phyloP scores from a whole-genome alignment of 1,140 invertebrate genomes.

The Batillaria attramentaria region DNA sequence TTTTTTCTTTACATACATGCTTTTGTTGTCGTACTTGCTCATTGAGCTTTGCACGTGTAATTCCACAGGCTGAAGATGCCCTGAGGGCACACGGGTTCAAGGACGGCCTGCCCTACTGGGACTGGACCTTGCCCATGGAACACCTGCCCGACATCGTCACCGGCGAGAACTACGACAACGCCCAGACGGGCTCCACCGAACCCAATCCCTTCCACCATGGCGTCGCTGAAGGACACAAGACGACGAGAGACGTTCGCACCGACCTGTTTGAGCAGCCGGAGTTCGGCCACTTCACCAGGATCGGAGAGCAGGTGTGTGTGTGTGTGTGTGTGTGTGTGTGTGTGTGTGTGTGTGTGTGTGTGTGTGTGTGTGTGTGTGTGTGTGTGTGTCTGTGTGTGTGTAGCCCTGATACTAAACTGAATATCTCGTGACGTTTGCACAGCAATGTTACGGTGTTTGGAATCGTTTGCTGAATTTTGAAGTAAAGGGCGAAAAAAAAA shows the following conservation, averaged over 20 bases:
- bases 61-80: conserved; percentile 14
- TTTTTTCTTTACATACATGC: no score
- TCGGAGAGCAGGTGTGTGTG: conserved; percentile 34
- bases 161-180: conserved; percentile 27
- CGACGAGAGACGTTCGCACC: conserved; percentile 4
- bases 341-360: not conserved
- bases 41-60: no score
- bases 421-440: no score
- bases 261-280: conserved; percentile 33
- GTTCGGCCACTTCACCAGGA: conserved; percentile 30
- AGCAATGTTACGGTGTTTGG: no score
- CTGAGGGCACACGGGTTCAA: conserved; percentile 12
- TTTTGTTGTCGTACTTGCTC: no score
- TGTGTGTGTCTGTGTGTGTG: not conserved
- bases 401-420: not conserved
- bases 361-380: not conserved
- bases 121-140: conserved; percentile 43
- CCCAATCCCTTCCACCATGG: conserved; percentile 40
- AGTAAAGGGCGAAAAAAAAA: no score
- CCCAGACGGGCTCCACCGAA: conserved; percentile 18
- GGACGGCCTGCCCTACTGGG: conserved; percentile 43
- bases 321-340: no score
- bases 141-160: conserved; percentile 34
- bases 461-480: no score
- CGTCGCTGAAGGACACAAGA: conserved; percentile 10